Evolutionary conservation across 1,140 invertebrate genomes (phyloP), one percentile per base, ranked within the genome.

Genomic region (Drosophila azteca): DNA sequence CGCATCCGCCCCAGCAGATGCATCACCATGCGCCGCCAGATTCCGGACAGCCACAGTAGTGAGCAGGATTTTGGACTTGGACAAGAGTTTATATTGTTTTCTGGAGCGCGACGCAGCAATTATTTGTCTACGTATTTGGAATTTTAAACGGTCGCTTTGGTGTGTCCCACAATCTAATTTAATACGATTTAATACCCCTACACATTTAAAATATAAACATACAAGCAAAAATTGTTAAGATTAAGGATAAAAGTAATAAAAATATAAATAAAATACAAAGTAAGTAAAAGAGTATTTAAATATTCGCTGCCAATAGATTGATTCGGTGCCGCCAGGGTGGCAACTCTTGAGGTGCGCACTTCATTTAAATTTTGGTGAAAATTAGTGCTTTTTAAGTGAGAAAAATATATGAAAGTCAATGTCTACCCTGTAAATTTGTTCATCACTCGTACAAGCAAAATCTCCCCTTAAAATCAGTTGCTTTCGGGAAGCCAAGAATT

Each of bases 221-320:
- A 43, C 50, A 68, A 29, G 50, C 65, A 45, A 49, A 31, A 49
- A 69, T 50, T 70, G 57, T 69, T 70, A 69, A 58, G 35, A 69
- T 69, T 70, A 44, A 50, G 6, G 31, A 49, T 58, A 58, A 58
- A 69, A 31, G 6, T 69, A 69, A 69, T 57, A 57, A 55, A 69
- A 39, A 13, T 39, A 5, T 35, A 58, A 69, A 68, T 55, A 20
- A 69, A 44, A 49, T 26, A 35, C 41, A 39, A n/a, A 35, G 35
- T 51, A 11, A 17, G 31, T 7, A 41, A 13, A 39, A 39, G 9
- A 11, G 11, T 13, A 39, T 13, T 39, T 13, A 11, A 4, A 2
- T 39, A 39, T 13, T 39, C 35, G 11, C 2, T 11, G 11, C 35
- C 1, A 11, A 3, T 4, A 1, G 5, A 11, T 39, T 13, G n/a